These are phyloP conservation scores for Drosophila prosaltans DNA, from an alignment of 1,140 invertebrate genomes.

Conservation along the genomic window DNA sequence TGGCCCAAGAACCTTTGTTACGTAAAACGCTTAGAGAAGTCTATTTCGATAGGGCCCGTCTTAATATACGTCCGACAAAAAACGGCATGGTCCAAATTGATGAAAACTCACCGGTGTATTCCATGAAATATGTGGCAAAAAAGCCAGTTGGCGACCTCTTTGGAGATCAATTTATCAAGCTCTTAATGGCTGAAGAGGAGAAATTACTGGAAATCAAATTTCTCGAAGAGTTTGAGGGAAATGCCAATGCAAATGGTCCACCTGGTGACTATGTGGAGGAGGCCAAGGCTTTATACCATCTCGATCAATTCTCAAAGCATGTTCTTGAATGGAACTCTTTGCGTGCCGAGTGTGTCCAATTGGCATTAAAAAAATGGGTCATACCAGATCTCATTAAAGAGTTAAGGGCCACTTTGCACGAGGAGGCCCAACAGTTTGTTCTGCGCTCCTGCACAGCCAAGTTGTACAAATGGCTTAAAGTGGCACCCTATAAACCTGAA, in stretches of 20 bases:
- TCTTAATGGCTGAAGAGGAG: slow-evolving; percentile 93
- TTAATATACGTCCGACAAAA: slow-evolving; percentile 93
- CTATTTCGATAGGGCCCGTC: slow-evolving; percentile 95
- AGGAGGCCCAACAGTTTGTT: slow-evolving; percentile 95
- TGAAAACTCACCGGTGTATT: slow-evolving; percentile 94
- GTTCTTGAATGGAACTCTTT: slow-evolving; percentile 98
- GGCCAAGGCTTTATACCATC: slow-evolving; percentile 94
- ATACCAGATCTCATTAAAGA: slow-evolving; percentile 96
- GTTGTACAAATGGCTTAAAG: slow-evolving; percentile 95
- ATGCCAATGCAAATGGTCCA: slow-evolving; percentile 85
- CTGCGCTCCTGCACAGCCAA: slow-evolving; percentile 92
- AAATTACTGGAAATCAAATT: slow-evolving; percentile 90
- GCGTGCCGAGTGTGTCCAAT: slow-evolving; percentile 93
- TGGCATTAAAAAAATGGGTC: slow-evolving; percentile 94
- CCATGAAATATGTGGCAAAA: slow-evolving; percentile 96
- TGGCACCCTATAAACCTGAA: slow-evolving; percentile 91
- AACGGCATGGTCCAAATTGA: slow-evolving; percentile 96
- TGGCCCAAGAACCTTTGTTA: slow-evolving; percentile 95
- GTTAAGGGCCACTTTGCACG: slow-evolving; percentile 90
- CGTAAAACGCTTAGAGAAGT: slow-evolving; percentile 93
- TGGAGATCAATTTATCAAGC: slow-evolving; percentile 95
- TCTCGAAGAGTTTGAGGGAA: slow-evolving; percentile 90
- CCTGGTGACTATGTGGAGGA: slow-evolving; percentile 91
- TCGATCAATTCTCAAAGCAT: slow-evolving; percentile 98
- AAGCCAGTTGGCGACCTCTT: slow-evolving; percentile 96